A percentile compares a stretch with the other conserved stretches of the same genome.
These are phyloP conservation scores for Maniola hyperantus DNA, from an alignment of 2,888 invertebrate species.

Conservation along the genomic window DNA sequence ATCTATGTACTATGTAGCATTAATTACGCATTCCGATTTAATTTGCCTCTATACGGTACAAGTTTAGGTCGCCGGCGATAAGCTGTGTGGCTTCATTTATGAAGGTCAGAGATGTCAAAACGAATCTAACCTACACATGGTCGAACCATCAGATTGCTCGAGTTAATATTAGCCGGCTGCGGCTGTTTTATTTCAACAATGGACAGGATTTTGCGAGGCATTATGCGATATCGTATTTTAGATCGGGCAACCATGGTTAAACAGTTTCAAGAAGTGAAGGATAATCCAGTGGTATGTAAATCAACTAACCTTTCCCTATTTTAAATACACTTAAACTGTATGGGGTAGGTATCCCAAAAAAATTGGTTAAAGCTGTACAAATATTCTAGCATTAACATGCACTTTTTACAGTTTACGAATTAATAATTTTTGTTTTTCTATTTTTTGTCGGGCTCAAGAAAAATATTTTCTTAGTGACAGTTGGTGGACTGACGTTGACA, in stretches of 20 bases:
- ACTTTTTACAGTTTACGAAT: background rate
- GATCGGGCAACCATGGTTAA: slow-evolving; percentile 94
- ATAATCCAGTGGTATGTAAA: slow-evolving; percentile 91
- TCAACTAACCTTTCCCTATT: slow-evolving; percentile 40
- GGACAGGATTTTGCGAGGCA: slow-evolving; percentile 94
- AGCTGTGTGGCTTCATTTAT: slow-evolving; percentile 52
- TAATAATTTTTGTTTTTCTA: background rate
- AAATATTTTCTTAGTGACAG: background rate
- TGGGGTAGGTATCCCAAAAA: background rate
- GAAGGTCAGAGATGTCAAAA: slow-evolving; percentile 78
- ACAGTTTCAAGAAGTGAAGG: slow-evolving; percentile 94
- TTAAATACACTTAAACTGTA: slow-evolving; percentile 2
- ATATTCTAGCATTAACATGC: background rate
- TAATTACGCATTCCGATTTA: slow-evolving; percentile 26
- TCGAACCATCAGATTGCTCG: slow-evolving; percentile 21
- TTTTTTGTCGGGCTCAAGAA: background rate
- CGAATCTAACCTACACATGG: slow-evolving; percentile 40
- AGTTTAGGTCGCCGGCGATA: slow-evolving; percentile 49
- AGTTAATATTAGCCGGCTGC: slow-evolving; percentile 32
- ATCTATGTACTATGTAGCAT: slow-evolving; percentile 14
- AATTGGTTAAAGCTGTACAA: background rate
- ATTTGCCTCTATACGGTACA: slow-evolving; percentile 22
- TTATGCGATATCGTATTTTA: slow-evolving; percentile 93
- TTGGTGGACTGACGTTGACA: too few relatives aligned
- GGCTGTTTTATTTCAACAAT: slow-evolving; percentile 68